These are phyloP conservation scores for Cherax destructor DNA, from an alignment of 1,140 invertebrate species.

Conservation along the genomic window DNA sequence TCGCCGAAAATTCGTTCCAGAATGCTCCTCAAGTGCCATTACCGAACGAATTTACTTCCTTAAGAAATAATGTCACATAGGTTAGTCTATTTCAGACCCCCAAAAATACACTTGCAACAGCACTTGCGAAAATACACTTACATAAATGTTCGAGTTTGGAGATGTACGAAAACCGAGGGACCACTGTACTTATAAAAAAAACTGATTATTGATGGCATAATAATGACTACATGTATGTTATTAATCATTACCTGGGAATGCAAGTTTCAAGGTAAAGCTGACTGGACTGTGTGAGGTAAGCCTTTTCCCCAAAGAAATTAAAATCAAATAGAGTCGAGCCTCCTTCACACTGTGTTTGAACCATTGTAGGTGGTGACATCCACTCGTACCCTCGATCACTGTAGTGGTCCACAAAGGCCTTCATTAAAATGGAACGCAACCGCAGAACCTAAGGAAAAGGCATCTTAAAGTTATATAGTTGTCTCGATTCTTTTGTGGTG, in stretches of 20 bases:
- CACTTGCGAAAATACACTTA: too few species aligned
- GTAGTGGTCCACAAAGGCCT: constrained; percentile 96
- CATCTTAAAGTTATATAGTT: too few species aligned
- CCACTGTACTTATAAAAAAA: too few species aligned
- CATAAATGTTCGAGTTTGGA: too few species aligned
- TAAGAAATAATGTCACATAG: too few species aligned
- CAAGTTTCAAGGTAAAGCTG: constrained; percentile 99
- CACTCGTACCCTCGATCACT: constrained; percentile 90
- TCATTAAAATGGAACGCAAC: constrained; percentile 90
- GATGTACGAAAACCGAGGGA: too few species aligned
- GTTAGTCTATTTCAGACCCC: too few species aligned
- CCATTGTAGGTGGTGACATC: constrained; percentile 97
- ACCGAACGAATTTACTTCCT: too few species aligned
- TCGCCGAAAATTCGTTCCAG: too few species aligned
- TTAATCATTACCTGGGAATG: constrained; percentile 81
- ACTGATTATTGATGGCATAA: not conserved
- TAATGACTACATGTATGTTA: not conserved
- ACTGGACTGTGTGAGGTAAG: constrained; percentile 97
- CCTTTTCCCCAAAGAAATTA: constrained; percentile 83
- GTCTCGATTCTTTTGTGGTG: too few species aligned
- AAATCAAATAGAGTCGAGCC: constrained; percentile 93
- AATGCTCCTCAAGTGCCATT: too few species aligned
- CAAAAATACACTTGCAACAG: too few species aligned
- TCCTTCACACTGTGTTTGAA: constrained; percentile 88
- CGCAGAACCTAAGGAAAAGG: constrained; percentile 82